Evolutionary conservation across 2,888 invertebrate species (phyloP).

Genomic region (Maniola hyperantus): DNA sequence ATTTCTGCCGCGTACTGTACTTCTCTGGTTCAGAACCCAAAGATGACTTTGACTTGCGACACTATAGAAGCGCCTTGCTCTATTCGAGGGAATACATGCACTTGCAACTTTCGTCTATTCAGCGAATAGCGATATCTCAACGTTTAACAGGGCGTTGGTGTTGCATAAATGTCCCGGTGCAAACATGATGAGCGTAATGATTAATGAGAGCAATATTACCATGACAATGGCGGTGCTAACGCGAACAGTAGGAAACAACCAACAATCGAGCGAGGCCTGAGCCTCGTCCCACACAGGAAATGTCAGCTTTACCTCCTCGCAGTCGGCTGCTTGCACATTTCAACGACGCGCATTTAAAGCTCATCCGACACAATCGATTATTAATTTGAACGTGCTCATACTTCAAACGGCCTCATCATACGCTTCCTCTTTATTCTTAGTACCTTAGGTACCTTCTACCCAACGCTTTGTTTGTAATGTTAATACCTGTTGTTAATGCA

Average conservation of each 20-base stretch:
- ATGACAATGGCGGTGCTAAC: slow-evolving; percentile 50
- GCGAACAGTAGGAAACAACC: slow-evolving; percentile 45
- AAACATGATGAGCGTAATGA: slow-evolving; percentile 44
- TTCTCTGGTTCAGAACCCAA: too few relatives aligned
- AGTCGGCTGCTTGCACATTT: slow-evolving; percentile 20
- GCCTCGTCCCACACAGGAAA: slow-evolving; percentile 37
- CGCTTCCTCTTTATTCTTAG: slow-evolving; percentile 17
- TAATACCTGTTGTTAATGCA: slow-evolving; percentile 3
- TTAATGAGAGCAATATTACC: slow-evolving; percentile 61
- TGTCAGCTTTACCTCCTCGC: slow-evolving; percentile 26
- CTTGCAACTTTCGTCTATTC: too few relatives aligned
- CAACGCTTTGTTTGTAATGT: slow-evolving; percentile 1
- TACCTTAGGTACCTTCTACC: slow-evolving; percentile 12
- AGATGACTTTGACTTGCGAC: too few relatives aligned
- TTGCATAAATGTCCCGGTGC: slow-evolving; percentile 32
- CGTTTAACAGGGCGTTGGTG: too few relatives aligned
- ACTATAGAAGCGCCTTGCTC: too few relatives aligned
- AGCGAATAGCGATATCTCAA: too few relatives aligned
- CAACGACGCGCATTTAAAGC: slow-evolving; percentile 27
- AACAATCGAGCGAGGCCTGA: slow-evolving; percentile 35
- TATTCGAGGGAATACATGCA: too few relatives aligned
- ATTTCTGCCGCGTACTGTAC: too few relatives aligned
- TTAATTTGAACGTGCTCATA: slow-evolving; percentile 36
- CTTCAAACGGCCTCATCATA: slow-evolving; percentile 28
- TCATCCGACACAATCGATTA: slow-evolving; percentile 36